phyloP scores from a whole-genome alignment of 2,888 invertebrate genomes.

The Drosophila demipolita region DNA sequence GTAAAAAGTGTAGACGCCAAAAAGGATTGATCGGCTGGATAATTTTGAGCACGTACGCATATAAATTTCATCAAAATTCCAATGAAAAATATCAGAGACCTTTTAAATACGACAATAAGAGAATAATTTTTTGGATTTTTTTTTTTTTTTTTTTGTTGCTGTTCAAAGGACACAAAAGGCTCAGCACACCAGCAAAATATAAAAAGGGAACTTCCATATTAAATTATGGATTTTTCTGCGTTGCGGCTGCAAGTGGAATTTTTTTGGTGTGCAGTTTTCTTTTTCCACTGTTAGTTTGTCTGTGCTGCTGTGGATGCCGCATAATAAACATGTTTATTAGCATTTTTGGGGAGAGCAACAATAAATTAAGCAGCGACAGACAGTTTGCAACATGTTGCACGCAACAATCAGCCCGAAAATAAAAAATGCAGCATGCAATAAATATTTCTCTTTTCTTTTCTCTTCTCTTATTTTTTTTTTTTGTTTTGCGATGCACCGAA shows the following conservation, averaged over 20 bases:
- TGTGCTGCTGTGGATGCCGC: conserved; percentile 44
- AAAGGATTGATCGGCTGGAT: conserved; percentile 80
- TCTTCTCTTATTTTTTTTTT: neutral
- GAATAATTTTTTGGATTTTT: conserved; percentile 18
- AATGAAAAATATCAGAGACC: conserved; percentile 63
- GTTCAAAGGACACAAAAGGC: conserved; percentile 41
- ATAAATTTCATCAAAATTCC: conserved; percentile 83
- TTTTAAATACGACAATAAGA: conserved; percentile 68
- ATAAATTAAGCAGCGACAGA: conserved; percentile 66
- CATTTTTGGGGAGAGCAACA: conserved; percentile 68
- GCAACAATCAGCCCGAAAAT: conserved; percentile 64
- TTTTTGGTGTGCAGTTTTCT: conserved; percentile 35
- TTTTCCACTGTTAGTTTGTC: conserved; percentile 34
- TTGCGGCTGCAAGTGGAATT: conserved; percentile 36
- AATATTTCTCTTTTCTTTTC: conserved; percentile 44
- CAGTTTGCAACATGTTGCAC: conserved; percentile 77
- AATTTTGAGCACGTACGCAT: conserved; percentile 83
- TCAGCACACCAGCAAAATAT: conserved; percentile 4
- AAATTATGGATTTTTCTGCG: conserved; percentile 67
- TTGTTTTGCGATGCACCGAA: conserved; percentile 23
- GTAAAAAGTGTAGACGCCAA: conserved; percentile 33
- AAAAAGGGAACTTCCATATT: conserved; percentile 27
- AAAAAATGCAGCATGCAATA: conserved; percentile 67
- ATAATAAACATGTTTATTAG: conserved; percentile 80
- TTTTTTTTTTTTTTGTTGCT: neutral